Evolutionary conservation across 2,888 invertebrate genomes (phyloP), one percentile per base, ranked within the genome.

Genomic region (Yponomeuta sedellus): DNA sequence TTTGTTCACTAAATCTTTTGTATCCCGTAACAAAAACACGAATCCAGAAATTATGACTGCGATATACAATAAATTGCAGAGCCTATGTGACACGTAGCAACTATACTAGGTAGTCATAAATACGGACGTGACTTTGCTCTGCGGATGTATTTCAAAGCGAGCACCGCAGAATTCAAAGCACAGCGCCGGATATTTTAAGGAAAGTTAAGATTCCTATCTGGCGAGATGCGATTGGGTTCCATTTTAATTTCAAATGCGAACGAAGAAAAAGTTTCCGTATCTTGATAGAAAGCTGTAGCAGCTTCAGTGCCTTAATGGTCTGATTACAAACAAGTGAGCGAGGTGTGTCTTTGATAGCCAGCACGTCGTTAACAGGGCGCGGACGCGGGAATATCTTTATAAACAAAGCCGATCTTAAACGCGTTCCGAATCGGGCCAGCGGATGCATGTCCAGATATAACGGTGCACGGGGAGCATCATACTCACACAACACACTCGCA

Each of bases 351-450:
- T 52, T 52, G 44, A 52, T 52, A 52, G 16, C 44, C 44, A 52
- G 8, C 44, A 52, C 44, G 16, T 52, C 44, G 44, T 52, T 52
- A 52, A 52, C 44, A 16, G 44, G 44, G 44, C 4, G 16, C 44
- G 1, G 44, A 22, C 52, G 25, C 64, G 59, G 34, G 52, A 58
- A 87, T 87, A 86, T 75, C 83, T 81, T 77, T 68, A 76, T 85
- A 83, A 83, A 83, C 82, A 83, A 81, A 77, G 79, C 76, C 72
- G 69, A 73, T 70, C 71, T 71, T 72, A 71, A 75, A 73, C 72
- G 67, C 65, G 68, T 69, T 68, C 61, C 67, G 56, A 67, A 68
- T 68, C 69, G 65, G 65, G 20, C 52, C 64, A 71, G 74, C 83
- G 82, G 85, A 83, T 79, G 82, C 63, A 65, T 66, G 64, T 59